phyloP scores from a whole-genome alignment of 2,797 vertebrate species.

The Dendrocincla tyrannina region DNA sequence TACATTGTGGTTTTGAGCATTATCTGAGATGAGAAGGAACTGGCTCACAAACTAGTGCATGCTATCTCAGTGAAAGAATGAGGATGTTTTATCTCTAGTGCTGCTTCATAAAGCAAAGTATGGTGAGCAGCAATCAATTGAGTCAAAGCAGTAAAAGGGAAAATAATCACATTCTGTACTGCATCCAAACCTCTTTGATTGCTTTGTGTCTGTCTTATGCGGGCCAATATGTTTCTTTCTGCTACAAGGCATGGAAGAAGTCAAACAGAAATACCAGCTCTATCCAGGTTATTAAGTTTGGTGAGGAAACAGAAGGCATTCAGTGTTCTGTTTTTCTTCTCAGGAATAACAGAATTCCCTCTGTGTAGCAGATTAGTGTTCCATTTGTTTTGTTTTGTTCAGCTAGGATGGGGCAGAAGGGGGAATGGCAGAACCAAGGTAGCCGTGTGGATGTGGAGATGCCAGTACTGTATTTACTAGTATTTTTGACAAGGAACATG shows the following conservation, averaged over 20 bases:
- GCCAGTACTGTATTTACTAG: neutral
- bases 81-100: neutral
- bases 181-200: slow-evolving; percentile 26
- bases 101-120: neutral
- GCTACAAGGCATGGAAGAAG: neutral
- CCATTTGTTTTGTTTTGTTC: neutral
- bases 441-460: neutral
- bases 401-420: neutral
- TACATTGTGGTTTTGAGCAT: neutral
- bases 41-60: neutral
- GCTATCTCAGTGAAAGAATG: neutral
- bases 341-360: neutral
- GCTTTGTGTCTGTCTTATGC: slow-evolving; percentile 12
- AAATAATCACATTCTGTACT: neutral
- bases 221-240: neutral
- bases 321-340: neutral
- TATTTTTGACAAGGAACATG: neutral
- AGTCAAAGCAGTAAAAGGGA: neutral
- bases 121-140: neutral
- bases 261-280: slow-evolving; percentile 15
- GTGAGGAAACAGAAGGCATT: neutral
- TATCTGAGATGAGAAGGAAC: neutral
- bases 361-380: neutral
- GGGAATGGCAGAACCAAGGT: neutral
- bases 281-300: neutral